phyloP scores from a whole-genome alignment of 2,888 invertebrate species.

The Zygaena filipendulae region DNA sequence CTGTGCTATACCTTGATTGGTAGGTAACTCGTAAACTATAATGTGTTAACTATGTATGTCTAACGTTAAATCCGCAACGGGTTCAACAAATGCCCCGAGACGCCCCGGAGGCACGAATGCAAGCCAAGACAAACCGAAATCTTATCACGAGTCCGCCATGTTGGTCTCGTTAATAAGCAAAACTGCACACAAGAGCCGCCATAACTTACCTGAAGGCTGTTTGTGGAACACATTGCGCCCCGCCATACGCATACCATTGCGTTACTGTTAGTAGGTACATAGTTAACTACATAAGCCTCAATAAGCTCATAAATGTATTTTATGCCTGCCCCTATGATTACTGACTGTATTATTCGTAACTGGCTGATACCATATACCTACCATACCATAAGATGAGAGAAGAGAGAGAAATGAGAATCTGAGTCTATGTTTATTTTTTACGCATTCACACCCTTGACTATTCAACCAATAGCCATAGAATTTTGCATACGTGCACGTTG shows the following conservation, averaged over 20 bases:
- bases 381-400: too few species aligned
- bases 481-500: too few species aligned
- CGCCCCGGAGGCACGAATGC: constrained; percentile 55
- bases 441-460: too few species aligned
- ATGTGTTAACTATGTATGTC: too few species aligned
- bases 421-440: too few species aligned
- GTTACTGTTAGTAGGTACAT: constrained; percentile 13
- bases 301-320: background rate
- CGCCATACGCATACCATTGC: constrained; percentile 35
- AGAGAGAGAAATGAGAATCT: too few species aligned
- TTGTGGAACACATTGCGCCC: constrained; percentile 43
- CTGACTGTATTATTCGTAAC: constrained; percentile 5
- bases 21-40: too few species aligned
- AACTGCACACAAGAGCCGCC: constrained; percentile 54
- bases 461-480: too few species aligned
- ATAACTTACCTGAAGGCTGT: constrained; percentile 54
- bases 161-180: constrained; percentile 64
- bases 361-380: too few species aligned
- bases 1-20: too few species aligned
- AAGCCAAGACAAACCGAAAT: constrained; percentile 63
- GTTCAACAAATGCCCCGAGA: constrained; percentile 54
- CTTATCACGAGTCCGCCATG: constrained; percentile 61
- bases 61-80: too few species aligned
- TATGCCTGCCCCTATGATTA: constrained; percentile 2
- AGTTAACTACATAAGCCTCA: background rate